phyloP scores from a whole-genome alignment of 2,888 invertebrate species.

The Druceiella hillmani region DNA sequence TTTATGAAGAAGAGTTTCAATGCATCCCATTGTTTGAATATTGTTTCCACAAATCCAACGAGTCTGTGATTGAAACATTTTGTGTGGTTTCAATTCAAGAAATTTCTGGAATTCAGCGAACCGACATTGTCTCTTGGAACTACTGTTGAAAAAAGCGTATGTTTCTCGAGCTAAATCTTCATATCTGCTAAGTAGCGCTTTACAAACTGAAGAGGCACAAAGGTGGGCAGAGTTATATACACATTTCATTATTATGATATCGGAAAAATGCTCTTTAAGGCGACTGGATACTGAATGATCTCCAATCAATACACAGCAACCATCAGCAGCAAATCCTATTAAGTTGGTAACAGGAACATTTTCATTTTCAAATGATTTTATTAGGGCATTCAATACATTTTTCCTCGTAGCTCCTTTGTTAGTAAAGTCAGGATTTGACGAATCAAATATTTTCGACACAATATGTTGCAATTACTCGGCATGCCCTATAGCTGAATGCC shows the following conservation, averaged over 20 bases:
- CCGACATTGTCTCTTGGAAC: constrained; percentile 16
- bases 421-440: constrained; percentile 14
- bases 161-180: constrained; percentile 17
- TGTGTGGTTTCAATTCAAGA: constrained; percentile 14
- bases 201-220: constrained; percentile 14
- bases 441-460: too few relatives aligned
- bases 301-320: constrained; percentile 24
- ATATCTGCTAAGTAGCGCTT: constrained; percentile 13
- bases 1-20: constrained; percentile 14
- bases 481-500: too few relatives aligned
- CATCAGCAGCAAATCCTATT: constrained; percentile 25
- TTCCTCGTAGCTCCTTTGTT: background rate
- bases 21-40: constrained; percentile 18
- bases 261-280: constrained; percentile 17
- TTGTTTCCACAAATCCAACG: constrained; percentile 10
- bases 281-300: constrained; percentile 20
- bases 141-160: constrained; percentile 16
- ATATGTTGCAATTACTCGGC: too few relatives aligned
- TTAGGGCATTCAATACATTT: background rate
- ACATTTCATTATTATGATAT: constrained; percentile 25
- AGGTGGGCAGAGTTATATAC: constrained; percentile 22
- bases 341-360: constrained; percentile 24
- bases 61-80: constrained; percentile 19
- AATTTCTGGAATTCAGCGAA: constrained; percentile 19
- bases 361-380: constrained; percentile 20